Percentiles rank a stretch among this genome's conserved stretches.
Evolutionary conservation across 1,140 invertebrate genomes (phyloP).

Genomic region (Phymastichus coffea): DNA sequence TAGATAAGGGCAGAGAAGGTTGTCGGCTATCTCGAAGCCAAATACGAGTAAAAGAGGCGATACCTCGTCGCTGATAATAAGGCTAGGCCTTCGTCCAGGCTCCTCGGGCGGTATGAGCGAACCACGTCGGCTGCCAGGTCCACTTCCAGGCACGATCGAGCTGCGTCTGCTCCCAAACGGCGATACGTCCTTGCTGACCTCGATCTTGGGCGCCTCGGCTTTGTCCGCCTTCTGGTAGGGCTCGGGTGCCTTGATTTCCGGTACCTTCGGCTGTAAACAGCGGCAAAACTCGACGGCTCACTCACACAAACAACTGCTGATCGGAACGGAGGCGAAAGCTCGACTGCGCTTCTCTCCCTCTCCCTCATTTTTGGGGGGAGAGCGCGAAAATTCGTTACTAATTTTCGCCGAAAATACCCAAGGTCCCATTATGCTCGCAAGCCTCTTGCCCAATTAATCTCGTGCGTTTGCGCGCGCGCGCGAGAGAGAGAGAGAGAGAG

Average conservation of each 20-base stretch:
- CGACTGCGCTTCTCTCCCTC: not conserved
- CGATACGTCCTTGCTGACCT: constrained; percentile 77
- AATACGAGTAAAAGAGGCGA: too few species aligned
- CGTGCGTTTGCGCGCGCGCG: too few species aligned
- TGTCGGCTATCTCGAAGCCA: too few species aligned
- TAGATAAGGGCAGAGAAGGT: too few species aligned
- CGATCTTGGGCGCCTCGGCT: constrained; percentile 77
- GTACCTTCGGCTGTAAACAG: constrained; percentile 40
- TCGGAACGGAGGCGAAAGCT: not conserved
- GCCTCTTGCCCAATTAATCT: not conserved
- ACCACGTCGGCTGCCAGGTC: constrained; percentile 72
- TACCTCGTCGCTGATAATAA: constrained; percentile 94
- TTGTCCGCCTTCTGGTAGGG: constrained; percentile 76
- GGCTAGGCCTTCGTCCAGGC: constrained; percentile 78
- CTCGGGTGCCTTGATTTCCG: constrained; percentile 74
- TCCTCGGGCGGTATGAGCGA: constrained; percentile 83
- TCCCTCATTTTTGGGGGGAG: too few species aligned
- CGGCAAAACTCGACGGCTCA: not conserved
- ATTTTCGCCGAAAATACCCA: constrained; percentile 29
- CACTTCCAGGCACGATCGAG: constrained; percentile 73
- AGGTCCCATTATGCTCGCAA: constrained; percentile 26
- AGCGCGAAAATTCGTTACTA: constrained; percentile 13
- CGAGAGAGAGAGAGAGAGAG: not conserved
- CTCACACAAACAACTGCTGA: not conserved
- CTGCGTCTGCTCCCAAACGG: constrained; percentile 69